phyloP scores from a whole-genome alignment of 2,797 vertebrate species.

The Pipistrellus kuhlii region DNA sequence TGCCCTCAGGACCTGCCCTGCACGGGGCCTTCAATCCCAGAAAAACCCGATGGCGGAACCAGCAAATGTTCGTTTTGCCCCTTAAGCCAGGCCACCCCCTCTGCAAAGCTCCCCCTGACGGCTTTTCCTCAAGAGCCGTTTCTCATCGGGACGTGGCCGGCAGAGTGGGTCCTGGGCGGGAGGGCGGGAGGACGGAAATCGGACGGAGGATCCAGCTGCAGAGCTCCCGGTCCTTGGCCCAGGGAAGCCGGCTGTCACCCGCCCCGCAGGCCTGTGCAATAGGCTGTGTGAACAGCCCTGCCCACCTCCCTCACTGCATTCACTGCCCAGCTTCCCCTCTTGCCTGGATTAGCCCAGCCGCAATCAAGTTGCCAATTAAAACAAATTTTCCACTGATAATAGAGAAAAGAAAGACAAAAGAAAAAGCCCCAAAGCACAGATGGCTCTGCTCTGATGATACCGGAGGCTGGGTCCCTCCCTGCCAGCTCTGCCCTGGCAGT shows the following conservation, averaged over 20 bases:
- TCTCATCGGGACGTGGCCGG: neutral
- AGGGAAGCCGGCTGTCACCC: neutral
- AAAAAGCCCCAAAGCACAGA: neutral
- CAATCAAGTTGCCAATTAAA: conserved; percentile 92
- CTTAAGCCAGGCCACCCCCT: neutral
- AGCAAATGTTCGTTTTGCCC: neutral
- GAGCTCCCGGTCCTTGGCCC: neutral
- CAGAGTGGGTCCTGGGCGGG: fast-evolving
- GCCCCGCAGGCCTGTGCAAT: neutral
- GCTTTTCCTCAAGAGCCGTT: neutral
- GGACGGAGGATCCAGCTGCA: neutral
- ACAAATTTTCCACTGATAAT: neutral
- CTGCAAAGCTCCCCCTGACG: neutral
- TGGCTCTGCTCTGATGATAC: neutral
- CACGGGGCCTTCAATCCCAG: neutral
- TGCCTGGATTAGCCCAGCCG: conserved; percentile 86
- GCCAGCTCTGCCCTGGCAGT: too few relatives aligned
- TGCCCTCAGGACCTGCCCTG: neutral
- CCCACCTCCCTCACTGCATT: conserved; percentile 80
- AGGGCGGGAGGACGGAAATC: neutral
- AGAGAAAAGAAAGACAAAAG: neutral
- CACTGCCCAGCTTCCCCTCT: conserved; percentile 85
- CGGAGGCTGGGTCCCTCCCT: neutral
- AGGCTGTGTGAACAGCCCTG: conserved; percentile 53
- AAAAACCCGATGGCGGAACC: neutral